These are phyloP conservation scores for Apomyelois bistriatella DNA, from an alignment of 2,888 invertebrate species.

Conservation along the genomic window DNA sequence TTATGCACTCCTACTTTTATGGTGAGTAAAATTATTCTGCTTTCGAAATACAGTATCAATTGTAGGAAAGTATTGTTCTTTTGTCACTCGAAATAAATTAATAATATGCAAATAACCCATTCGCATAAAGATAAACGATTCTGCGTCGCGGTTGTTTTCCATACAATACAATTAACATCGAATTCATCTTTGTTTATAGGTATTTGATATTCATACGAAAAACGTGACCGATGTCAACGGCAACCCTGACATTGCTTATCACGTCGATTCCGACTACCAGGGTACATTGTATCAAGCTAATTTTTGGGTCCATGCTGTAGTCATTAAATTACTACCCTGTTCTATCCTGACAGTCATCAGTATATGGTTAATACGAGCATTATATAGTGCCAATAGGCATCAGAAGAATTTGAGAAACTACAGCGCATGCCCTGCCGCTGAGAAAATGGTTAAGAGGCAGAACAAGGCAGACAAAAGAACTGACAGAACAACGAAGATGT, in stretches of 20 bases:
- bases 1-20: slow-evolving; percentile 92
- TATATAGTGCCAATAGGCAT: slow-evolving; percentile 87
- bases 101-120: slow-evolving; percentile 6
- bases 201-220: slow-evolving; percentile 72
- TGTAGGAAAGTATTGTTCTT: slow-evolving; percentile 13
- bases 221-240: slow-evolving; percentile 64
- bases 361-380: slow-evolving; percentile 84
- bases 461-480: slow-evolving; percentile 86
- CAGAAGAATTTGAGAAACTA: slow-evolving; percentile 85
- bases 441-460: slow-evolving; percentile 66
- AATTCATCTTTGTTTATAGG: slow-evolving; percentile 47
- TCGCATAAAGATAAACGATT: slow-evolving; percentile 4
- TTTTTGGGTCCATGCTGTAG: slow-evolving; percentile 90
- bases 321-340: slow-evolving; percentile 90
- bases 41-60: neutral
- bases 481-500: slow-evolving; percentile 93
- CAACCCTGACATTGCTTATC: slow-evolving; percentile 55
- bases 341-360: slow-evolving; percentile 87
- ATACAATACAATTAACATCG: slow-evolving; percentile 44
- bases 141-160: slow-evolving; percentile 19
- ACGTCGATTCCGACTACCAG: slow-evolving; percentile 77
- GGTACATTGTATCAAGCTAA: slow-evolving; percentile 84
- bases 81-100: neutral
- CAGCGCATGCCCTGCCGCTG: slow-evolving; percentile 75
- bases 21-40: slow-evolving; percentile 48